Base-by-base conservation (phyloP, 2,797 vertebrate genomes). In the Crocodylus rhombifer region DNA sequence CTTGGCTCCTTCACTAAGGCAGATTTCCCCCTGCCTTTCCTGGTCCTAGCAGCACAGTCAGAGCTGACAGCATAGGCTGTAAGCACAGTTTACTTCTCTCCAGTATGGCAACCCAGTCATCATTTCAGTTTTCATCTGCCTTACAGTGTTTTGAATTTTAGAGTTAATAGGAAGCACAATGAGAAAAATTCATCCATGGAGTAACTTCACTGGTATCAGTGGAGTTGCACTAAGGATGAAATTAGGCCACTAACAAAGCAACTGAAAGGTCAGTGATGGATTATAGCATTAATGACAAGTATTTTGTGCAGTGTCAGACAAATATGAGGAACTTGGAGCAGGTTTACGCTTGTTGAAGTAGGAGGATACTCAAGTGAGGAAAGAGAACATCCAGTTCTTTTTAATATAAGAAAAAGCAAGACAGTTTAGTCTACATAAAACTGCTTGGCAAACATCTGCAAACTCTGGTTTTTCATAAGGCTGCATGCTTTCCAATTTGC, bases 401-500 rank as follows among this genome's bases (percentile, higher is more conserved):
- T 67, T 65, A 84, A 64, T 56, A 51, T 21, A 77, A 12, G 58
- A 86, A 94, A 88, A 94, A 60, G 75, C 75, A 93, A 88, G 91
- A 94, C 92, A 94, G 81, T 75, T 94, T 88, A 93, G 7, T 28
- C 13, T 86, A 60, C 77, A 86, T 94, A 93, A 89, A 93, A 91
- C 90, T 93, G 64, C 89, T 91, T 89, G 86, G 81, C 77, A 93
- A 95, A 93, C 11, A 84, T 51, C n/a, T 36, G 6, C 57, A 87
- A 93, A 93, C 56, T 87, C 21, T 71, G 80, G 21, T 56, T 94
- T 84, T 86, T 28, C 82, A 33, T 62, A 75, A 89, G 58, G 79
- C 4, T 10, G n/a, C 69, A 91, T 92, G 73, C 64, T 89, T 4
- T 82, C 77, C 91, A 91, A n/a, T 86, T 93, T 95, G 77, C n/a